Base-by-base conservation (phyloP, 2,888 invertebrate genomes). In the Ectobius pallidus region DNA sequence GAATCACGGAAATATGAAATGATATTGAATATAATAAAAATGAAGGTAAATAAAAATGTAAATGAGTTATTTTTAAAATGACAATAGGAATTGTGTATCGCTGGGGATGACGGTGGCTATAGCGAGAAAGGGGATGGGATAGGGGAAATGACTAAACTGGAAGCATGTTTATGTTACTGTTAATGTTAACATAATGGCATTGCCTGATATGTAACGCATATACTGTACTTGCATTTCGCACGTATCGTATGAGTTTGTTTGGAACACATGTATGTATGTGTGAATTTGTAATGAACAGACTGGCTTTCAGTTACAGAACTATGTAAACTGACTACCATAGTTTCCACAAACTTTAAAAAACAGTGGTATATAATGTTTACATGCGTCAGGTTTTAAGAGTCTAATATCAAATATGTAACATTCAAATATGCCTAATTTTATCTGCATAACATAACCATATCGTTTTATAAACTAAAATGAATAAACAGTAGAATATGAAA, bases 11-110 rank as follows among this genome's bases (percentile, higher is more conserved):
- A 25, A 52, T 52, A 25, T 2, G 52, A 52, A 52, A 52, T 52
- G 6, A 52, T 52, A 52, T 25, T 52, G 52, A 22, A 25, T 52
- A 25, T 25, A 52, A 22, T 52, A 14, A 25, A 52, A 52, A n/a
- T n/a, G n/a, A 52, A 52, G 20, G 52, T 52, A 22, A 52, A 52
- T 52, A 52, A 52, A 52, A 52, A 52, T 52, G n/a, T 46, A 22
- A 22, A 52, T 18, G 52, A 52, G 52, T 52, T 52, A 52, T 52
- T 52, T n/a, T 52, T 25, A 52, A 52, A 52, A 52, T 52, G 14
- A 52, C 52, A 52, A 52, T 49, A 9, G 20, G 49, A 18, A 49
- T 25, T 52, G 22, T 16, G 25, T 11, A n/a, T n/a, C n/a, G n/a
- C n/a, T n/a, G n/a, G n/a, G n/a, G n/a, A n/a, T n/a, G n/a, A n/a